Base-by-base conservation (phyloP, 2,888 invertebrate species). In the Bombyx huttoni region DNA sequence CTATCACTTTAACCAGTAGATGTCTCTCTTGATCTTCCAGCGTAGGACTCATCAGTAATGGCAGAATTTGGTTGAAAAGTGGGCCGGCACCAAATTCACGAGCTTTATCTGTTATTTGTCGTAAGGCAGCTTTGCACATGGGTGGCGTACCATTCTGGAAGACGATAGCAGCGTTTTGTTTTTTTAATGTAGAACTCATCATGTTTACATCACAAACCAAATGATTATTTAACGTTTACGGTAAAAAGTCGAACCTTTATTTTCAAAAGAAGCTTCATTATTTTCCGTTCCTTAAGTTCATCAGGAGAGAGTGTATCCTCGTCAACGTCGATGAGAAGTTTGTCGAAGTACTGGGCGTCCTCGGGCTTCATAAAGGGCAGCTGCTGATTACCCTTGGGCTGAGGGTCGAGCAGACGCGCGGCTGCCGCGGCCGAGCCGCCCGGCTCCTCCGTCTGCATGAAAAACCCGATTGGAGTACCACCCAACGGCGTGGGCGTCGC, bases 291-390 rank as follows among this genome's bases (percentile, higher is more conserved):
- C 75, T 98, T 99, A 61, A 97, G 94, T 77, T 99, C 99, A 68
- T 99, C 99, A 0, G 98, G 97, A 51, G 96, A 94, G 46, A 99
- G 90, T 0, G 94, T 87, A 70, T 98, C 98, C 85, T 99, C 99
- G 79, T 99, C 99, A 34, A 99, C 98, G 75, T 99, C 99, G 52
- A 98, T 93, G 61, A 99, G 90, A 58, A 99, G 90, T 84, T 99
- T 99, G 83, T 99, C 99, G 84, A 99, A 99, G 87, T 99, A 99
- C 87, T 99, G 99, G 49, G 99, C 98, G 87, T 98, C 98, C 83
- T 99, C 99, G 0, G 99, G 99, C 81, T 99, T 99, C 94, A 99
- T 96, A 77, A 99, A 98, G 13, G 99, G 99, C 64, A 99, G 90
- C 87, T 99, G 99, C 74, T 86, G 86, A 67, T 91, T 90, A 0